These are phyloP conservation scores for Nanorana parkeri DNA, from an alignment of 2,113 vertebrate genomes.

Conservation along the genomic window DNA sequence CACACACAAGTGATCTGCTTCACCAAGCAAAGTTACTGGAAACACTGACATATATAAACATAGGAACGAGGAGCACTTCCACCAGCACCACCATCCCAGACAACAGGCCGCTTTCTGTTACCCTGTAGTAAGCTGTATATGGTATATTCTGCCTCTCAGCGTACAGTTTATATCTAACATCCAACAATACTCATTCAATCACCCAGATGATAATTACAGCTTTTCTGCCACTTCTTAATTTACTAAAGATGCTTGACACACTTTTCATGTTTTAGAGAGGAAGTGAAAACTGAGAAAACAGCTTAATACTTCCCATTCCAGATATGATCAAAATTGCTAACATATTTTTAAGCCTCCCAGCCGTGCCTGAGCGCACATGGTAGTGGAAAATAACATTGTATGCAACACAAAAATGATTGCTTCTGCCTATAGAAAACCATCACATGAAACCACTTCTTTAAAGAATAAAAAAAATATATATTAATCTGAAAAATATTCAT, in stretches of 20 bases:
- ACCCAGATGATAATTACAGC: neutral
- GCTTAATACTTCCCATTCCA: too few species aligned
- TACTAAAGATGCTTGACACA: neutral
- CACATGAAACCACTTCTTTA: too few species aligned
- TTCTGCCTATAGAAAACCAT: too few species aligned
- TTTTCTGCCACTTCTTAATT: neutral
- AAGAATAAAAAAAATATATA: too few species aligned
- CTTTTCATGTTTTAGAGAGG: neutral
- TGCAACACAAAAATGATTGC: too few species aligned
- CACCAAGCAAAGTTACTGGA: conserved; percentile 15
- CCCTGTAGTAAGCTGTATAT: neutral
- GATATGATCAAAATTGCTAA: too few species aligned
- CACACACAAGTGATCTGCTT: conserved; percentile 15
- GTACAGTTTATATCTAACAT: too few species aligned
- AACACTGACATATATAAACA: conserved; percentile 26
- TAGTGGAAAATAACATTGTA: too few species aligned
- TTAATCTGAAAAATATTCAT: too few species aligned
- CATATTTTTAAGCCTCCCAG: too few species aligned
- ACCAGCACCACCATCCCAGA: conserved; percentile 7
- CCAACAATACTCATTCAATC: neutral
- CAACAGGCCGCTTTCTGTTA: neutral
- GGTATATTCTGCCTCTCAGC: too few species aligned
- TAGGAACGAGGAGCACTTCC: neutral
- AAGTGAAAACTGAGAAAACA: neutral
- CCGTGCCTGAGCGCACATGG: too few species aligned